These are phyloP conservation scores for Hydroisotoma schaefferi DNA, from an alignment of 2,888 invertebrate species.

Conservation along the genomic window DNA sequence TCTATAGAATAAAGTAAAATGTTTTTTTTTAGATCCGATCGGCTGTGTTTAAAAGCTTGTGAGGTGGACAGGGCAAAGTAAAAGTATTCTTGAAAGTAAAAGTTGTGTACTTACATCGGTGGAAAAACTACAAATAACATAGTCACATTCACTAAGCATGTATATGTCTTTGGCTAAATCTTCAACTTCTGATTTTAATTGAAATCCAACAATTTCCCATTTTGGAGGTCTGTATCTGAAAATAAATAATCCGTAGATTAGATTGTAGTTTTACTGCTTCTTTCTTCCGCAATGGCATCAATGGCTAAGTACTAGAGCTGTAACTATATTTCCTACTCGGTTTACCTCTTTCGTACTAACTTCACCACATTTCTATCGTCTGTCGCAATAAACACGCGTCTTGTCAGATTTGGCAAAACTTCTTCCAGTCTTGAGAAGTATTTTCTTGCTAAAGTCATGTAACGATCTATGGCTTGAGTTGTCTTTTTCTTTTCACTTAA, in stretches of 20 bases:
- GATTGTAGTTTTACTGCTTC: neutral
- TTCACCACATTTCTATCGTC: conserved; percentile 37
- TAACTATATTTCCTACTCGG: neutral
- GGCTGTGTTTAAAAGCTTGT: too few species aligned
- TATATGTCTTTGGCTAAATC: conserved; percentile 38
- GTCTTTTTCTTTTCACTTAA: conserved; percentile 35
- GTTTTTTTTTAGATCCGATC: too few species aligned
- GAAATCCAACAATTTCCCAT: conserved; percentile 35
- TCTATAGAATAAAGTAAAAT: conserved; percentile 19
- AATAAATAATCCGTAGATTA: too few species aligned
- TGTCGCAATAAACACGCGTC: conserved; percentile 33
- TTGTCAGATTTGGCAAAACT: conserved; percentile 14
- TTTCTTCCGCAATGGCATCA: too few species aligned
- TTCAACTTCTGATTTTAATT: conserved; percentile 29
- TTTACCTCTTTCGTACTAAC: conserved; percentile 27
- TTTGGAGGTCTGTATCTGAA: conserved; percentile 35
- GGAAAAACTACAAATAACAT: conserved; percentile 34
- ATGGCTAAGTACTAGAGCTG: too few species aligned
- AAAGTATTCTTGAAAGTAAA: too few species aligned
- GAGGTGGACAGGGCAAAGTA: too few species aligned
- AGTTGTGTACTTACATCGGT: conserved; percentile 31
- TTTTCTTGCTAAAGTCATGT: conserved; percentile 33
- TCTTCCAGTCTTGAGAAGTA: conserved; percentile 32
- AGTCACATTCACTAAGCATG: conserved; percentile 32
- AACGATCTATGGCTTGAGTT: conserved; percentile 32